These are phyloP conservation scores for Eurytoma adleriae DNA, from an alignment of 2,888 invertebrate species.

Conservation along the genomic window DNA sequence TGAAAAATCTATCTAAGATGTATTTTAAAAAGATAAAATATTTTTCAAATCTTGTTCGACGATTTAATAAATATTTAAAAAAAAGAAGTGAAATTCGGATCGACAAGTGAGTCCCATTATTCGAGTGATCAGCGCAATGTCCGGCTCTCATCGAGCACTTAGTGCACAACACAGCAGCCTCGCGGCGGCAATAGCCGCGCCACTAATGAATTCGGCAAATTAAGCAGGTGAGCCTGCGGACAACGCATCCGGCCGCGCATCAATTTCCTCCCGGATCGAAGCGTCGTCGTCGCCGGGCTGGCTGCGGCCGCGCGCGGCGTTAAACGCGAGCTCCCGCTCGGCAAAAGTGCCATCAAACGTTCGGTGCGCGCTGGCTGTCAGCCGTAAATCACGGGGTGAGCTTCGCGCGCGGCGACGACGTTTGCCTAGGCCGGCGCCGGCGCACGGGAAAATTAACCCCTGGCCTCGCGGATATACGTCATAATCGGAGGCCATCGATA, in stretches of 20 bases:
- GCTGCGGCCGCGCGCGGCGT: not conserved
- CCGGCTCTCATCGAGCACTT: not conserved
- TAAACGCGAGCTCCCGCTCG: not conserved
- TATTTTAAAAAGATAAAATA: no score
- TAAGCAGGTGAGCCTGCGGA: not conserved
- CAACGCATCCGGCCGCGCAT: not conserved
- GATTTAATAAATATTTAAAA: no score
- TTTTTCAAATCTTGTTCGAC: no score
- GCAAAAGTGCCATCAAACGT: conserved; percentile 2
- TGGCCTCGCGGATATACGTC: conserved; percentile 26
- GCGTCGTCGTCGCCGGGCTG: no score
- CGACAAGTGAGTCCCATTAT: no score
- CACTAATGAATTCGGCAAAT: conserved; percentile 7
- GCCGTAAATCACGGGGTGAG: conserved; percentile 12
- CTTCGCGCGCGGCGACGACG: not conserved
- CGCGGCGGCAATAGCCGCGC: not conserved
- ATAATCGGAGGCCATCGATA: conserved; percentile 53
- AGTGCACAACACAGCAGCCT: not conserved
- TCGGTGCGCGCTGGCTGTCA: conserved; percentile 9
- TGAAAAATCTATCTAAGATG: no score
- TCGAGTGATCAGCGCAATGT: not conserved
- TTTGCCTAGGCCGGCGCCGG: not conserved
- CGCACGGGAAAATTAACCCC: conserved; percentile 23
- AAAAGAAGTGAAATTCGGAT: no score
- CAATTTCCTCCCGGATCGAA: not conserved